Evolutionary conservation across 2,113 vertebrate species (phyloP).

Genomic region (Mormoops blainvillei): DNA sequence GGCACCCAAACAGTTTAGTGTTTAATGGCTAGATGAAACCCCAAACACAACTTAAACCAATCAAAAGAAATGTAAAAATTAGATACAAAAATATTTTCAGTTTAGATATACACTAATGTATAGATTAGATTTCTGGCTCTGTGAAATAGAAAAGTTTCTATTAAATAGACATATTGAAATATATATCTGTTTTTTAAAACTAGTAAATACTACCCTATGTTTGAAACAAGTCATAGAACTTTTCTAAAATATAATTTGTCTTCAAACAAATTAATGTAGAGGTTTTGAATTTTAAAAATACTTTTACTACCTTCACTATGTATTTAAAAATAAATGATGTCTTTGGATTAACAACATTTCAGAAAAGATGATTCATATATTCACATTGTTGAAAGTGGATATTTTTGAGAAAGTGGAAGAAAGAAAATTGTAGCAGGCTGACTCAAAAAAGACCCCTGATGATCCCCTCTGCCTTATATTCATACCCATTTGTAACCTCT

Average conservation of each 20-base stretch:
- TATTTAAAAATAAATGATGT: no score
- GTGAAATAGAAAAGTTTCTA: neutral
- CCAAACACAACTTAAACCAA: conserved; percentile 17
- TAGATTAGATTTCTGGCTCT: neutral
- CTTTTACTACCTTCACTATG: no score
- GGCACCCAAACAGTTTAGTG: conserved; percentile 7
- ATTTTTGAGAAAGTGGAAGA: neutral
- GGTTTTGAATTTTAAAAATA: neutral
- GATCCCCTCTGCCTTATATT: neutral
- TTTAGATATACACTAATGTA: neutral
- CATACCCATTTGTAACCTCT: no score
- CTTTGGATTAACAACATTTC: neutral
- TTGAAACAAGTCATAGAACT: neutral
- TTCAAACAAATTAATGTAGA: neutral
- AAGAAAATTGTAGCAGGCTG: neutral
- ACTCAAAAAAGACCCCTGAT: neutral
- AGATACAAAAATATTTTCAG: neutral
- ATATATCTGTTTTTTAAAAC: neutral
- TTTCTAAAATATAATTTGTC: neutral
- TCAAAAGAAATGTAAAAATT: neutral
- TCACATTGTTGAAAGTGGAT: neutral
- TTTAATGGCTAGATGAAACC: conserved; percentile 14
- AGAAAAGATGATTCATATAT: neutral
- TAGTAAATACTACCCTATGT: neutral
- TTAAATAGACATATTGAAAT: neutral